Evolutionary conservation across 1,140 invertebrate species (phyloP), one percentile per base, ranked within the genome.

Genomic region (Gryllus bimaculatus): DNA sequence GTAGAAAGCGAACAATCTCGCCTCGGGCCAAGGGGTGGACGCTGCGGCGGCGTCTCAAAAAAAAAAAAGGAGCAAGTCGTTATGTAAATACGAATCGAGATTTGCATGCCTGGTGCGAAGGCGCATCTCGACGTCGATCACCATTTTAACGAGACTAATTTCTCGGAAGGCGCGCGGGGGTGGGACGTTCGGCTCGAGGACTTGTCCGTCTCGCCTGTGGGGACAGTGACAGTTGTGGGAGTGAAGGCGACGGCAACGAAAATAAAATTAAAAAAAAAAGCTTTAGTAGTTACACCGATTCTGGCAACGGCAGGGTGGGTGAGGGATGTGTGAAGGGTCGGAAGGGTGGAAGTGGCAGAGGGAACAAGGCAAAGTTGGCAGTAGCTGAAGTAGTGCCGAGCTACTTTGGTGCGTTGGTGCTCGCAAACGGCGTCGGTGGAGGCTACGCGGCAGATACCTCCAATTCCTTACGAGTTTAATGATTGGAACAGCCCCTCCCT

Each of bases 381-480:
- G 26, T 39, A 39, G 26, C 26, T 39, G 26, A 39, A 39, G 26
- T 39, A 39, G 26, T 39, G 26, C 26, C 26, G 26, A 39, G 26
- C 26, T 39, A 39, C 26, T 39, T 39, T 5, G 5, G 26, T 39
- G 26, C 26, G 26, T 39, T 39, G 26, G 26, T 39, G 26, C 26
- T 39, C 26, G 26, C 26, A 39, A 39, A 39, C 26, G 26, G 26
- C 1, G 26, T 39, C 26, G 26, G 26, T 5, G 26, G 26, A 39
- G 26, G 26, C 26, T 39, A 39, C 26, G 54, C 7, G 54, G 54
- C 54, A 66, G 54, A 18, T 66, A 66, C 18, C 10, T 10, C 54
- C 54, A 66, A 66, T 66, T 66, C 54, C 54, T 66, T 66, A 66
- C 10, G 54, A 66, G 54, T 66, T 66, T 66, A 66, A 66, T 66